A percentile compares a stretch with the other conserved stretches of the same genome.
Conservation (phyloP, 2,888 invertebrate genomes). For the Taphrorychus bicolor region DNA sequence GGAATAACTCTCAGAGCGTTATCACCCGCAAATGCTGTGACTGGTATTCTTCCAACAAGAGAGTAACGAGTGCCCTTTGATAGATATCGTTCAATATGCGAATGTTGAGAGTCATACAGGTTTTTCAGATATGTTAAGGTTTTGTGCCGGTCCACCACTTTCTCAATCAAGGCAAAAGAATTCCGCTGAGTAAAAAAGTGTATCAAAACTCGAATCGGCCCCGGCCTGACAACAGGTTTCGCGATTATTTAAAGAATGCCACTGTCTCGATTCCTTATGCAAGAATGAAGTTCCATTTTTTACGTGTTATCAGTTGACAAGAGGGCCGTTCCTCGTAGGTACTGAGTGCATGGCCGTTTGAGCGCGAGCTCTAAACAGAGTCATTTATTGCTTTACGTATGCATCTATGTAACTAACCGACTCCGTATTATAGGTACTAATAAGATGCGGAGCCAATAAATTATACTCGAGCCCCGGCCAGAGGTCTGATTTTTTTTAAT, state of each 20-base stretch:
- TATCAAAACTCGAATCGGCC: not conserved
- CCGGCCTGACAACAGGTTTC: constrained; percentile 14
- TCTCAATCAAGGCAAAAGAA: too few species aligned
- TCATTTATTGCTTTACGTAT: not conserved
- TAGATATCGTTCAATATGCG: too few species aligned
- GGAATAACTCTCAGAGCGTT: too few species aligned
- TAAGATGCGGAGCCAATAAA: not conserved
- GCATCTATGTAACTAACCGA: not conserved
- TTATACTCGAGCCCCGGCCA: not conserved
- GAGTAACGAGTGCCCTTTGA: too few species aligned
- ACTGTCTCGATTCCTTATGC: constrained; percentile 34
- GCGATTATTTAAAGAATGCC: constrained; percentile 38
- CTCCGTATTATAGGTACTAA: not conserved
- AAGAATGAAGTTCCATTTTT: constrained; percentile 38
- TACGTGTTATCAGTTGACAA: constrained; percentile 28
- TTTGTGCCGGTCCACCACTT: too few species aligned
- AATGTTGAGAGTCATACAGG: too few species aligned
- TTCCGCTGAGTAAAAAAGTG: not conserved
- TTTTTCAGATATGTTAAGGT: too few species aligned
- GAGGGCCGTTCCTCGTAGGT: not conserved
- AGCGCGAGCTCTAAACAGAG: not conserved
- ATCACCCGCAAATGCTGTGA: too few species aligned
- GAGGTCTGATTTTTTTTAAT: constrained; percentile 8
- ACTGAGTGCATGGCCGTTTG: not conserved
- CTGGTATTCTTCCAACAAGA: too few species aligned